Percentiles rank a stretch among this genome's conserved stretches.
phyloP scores from a whole-genome alignment of 2,888 invertebrate genomes.

The Mesorhabditis sp. region DNA sequence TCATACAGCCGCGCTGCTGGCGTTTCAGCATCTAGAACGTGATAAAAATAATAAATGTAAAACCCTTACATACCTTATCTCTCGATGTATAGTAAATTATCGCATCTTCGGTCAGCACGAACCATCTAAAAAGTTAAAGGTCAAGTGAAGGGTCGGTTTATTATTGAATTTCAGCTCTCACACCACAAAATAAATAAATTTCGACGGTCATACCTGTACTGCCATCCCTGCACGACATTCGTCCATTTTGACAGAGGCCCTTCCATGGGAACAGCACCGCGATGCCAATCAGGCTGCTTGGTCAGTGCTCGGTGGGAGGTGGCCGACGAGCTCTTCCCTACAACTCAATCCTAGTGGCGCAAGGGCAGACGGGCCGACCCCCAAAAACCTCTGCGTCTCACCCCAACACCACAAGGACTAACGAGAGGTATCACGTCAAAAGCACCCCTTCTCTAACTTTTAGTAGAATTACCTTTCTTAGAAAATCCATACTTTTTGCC shows the following conservation, averaged over 20 bases:
- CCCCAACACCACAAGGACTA: no score
- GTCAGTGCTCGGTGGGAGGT: no score
- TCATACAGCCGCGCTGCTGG: constrained; percentile 91
- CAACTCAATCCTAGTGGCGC: no score
- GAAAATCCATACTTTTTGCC: no score
- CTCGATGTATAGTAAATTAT: constrained; percentile 84
- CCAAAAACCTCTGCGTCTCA: no score
- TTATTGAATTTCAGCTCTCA: neutral
- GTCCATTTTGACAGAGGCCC: constrained; percentile 94
- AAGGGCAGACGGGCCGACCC: no score
- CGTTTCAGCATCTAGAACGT: constrained; percentile 79
- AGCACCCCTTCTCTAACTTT: no score
- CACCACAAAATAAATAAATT: neutral
- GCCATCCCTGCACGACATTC: constrained; percentile 97
- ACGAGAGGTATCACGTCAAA: no score
- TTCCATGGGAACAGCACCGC: constrained; percentile 66
- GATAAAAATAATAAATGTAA: neutral
- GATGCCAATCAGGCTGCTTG: no score
- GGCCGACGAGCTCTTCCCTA: no score
- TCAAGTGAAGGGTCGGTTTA: neutral
- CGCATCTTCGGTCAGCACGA: constrained; percentile 91
- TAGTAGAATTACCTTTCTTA: no score
- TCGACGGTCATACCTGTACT: constrained; percentile 70
- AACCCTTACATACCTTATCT: constrained; percentile 64
- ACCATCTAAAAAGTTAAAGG: constrained; percentile 69